Evolutionary conservation across 2,797 vertebrate genomes (phyloP).

Genomic region (Morus bassanus): DNA sequence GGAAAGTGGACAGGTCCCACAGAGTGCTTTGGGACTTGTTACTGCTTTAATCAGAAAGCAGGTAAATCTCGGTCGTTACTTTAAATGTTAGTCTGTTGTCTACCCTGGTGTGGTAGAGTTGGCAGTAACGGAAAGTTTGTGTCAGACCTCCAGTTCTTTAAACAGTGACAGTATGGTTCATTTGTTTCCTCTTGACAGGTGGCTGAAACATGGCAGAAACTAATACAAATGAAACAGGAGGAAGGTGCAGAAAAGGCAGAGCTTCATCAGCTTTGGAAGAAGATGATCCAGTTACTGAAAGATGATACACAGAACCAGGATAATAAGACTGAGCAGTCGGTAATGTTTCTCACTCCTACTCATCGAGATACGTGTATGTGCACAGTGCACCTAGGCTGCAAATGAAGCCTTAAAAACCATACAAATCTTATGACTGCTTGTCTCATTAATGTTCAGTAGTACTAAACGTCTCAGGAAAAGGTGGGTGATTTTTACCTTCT

Average conservation of each 20-base stretch:
- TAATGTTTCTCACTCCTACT: constrained; percentile 64
- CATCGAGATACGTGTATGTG: not conserved
- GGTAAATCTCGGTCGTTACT: not conserved
- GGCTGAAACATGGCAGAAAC: constrained; percentile 82
- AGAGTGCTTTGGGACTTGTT: not conserved
- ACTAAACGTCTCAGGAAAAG: not conserved
- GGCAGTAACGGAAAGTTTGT: not conserved
- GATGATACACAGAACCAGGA: constrained; percentile 77
- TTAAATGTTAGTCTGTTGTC: not conserved
- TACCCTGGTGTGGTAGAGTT: not conserved
- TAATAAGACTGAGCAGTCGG: constrained; percentile 85
- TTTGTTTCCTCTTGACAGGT: constrained; percentile 73
- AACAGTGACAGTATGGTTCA: not conserved
- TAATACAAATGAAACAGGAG: constrained; percentile 82
- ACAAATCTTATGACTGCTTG: not conserved
- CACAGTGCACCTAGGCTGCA: not conserved
- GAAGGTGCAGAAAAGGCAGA: constrained; percentile 81
- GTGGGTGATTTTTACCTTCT: not conserved
- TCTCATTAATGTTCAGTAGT: not conserved
- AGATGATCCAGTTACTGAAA: constrained; percentile 83
- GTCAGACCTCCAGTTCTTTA: not conserved
- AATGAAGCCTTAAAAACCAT: not conserved
- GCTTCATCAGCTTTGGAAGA: constrained; percentile 85
- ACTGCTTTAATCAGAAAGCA: not conserved
- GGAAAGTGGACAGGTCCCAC: not conserved